Base-by-base conservation (phyloP, 2,888 invertebrate genomes). In the Orthosia cruda region DNA sequence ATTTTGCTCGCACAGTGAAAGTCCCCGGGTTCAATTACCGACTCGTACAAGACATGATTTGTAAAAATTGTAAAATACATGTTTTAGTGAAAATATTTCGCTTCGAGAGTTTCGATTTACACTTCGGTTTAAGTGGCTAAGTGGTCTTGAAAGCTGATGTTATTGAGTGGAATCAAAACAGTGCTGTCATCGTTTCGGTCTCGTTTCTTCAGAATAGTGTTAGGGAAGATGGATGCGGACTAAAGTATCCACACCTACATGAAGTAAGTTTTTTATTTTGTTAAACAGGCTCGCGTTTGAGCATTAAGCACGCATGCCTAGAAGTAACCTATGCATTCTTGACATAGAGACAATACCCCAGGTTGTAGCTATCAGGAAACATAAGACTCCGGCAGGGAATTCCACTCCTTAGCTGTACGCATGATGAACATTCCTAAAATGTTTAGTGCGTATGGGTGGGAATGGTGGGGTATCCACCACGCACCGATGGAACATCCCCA, bases 1-100 rank as follows among this genome's bases (percentile, higher is more conserved):
- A 93, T 92, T 92, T 92, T 88, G 90, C 91, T 90, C 88, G 89
- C 87, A 87, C 85, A 90, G 94, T 89, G 95, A 95, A 95, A 95
- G 95, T 93, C 71, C 69, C 70, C 74, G 74, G 77, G 77, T 85
- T 85, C 79, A 87, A 83, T 85, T 83, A 87, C 79, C 76, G 79
- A 23, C 77, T 74, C 49, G 66, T 71, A 62, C 80, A 81, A 76
- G 55, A 74, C 73, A 67, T 87, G 78, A 85, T 84, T 86, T 86
- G 81, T 77, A 79, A 87, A 85, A 85, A 83, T 80, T 80, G 72
- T 73, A 79, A 85, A 83, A 85, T 72, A 83, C 65, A 66, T 65
- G 83, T 71, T 68, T 65, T 73, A 61, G 71, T 77, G 80, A 73
- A 68, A 76, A 80, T 81, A 54, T 77, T 59, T 72, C 59, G 70